These are phyloP conservation scores for Chlamydotis undulata DNA, from an alignment of 2,113 vertebrate species.

Conservation along the genomic window DNA sequence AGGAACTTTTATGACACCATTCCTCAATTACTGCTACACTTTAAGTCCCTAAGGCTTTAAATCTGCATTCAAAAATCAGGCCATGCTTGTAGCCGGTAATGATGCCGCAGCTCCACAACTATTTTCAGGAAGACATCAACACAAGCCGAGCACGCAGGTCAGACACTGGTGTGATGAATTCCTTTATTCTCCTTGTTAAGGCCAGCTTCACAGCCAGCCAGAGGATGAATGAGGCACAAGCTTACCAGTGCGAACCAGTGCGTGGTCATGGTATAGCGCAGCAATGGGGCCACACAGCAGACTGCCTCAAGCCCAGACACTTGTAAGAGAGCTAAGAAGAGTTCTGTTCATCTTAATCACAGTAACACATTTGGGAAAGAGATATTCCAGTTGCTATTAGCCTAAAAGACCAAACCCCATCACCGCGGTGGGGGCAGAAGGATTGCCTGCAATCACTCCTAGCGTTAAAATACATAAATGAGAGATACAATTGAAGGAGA, in stretches of 20 bases:
- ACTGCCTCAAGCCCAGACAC: neutral
- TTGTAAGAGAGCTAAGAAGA: neutral
- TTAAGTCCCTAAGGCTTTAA: neutral
- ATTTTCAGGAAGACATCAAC: neutral
- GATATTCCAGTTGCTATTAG: neutral
- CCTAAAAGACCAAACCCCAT: neutral
- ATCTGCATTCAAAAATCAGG: neutral
- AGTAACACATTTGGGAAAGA: neutral
- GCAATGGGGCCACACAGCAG: neutral
- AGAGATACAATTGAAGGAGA: neutral
- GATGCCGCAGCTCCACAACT: neutral
- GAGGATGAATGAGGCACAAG: neutral
- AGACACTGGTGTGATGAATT: neutral
- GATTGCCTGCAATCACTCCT: neutral
- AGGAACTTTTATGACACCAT: neutral
- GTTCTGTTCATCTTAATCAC: neutral
- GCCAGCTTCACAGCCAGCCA: neutral
- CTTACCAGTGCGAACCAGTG: accelerated
- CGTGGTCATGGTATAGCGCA: accelerated
- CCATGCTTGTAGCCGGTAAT: neutral
- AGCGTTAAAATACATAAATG: neutral
- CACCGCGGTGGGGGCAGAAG: no score
- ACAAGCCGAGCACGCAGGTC: neutral
- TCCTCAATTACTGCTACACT: neutral
- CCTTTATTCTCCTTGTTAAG: neutral